These are phyloP conservation scores for Cyphomyrmex costatus DNA, from an alignment of 1,140 invertebrate species.

Conservation along the genomic window DNA sequence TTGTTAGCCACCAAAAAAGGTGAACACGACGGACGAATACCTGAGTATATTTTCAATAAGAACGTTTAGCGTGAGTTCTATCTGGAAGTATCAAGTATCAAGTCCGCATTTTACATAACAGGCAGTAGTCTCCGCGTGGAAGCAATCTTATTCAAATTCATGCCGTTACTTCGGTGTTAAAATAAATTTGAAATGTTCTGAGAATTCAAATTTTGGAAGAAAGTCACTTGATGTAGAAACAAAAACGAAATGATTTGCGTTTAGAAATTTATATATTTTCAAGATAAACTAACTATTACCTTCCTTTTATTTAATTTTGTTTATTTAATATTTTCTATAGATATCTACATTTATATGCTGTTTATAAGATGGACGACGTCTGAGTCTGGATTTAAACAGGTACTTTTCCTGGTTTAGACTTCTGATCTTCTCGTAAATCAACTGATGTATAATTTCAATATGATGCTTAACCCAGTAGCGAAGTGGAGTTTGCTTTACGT, in stretches of 20 bases:
- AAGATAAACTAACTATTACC: neutral
- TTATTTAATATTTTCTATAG: neutral
- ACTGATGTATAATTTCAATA: conserved; percentile 28
- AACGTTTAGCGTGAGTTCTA: neutral
- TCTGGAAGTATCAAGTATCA: neutral
- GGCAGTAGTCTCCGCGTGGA: neutral
- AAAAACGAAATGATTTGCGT: conserved; percentile 9
- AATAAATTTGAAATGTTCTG: neutral
- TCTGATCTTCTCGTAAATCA: conserved; percentile 8
- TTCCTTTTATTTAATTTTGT: conserved; percentile 28
- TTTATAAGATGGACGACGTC: conserved; percentile 33
- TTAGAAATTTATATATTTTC: neutral
- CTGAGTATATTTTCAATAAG: conserved; percentile 5
- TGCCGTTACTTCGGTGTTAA: neutral
- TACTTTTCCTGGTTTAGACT: conserved; percentile 52
- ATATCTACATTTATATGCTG: neutral
- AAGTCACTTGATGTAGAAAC: neutral
- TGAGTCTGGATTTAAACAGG: conserved; percentile 50
- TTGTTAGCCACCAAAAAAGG: conserved; percentile 67
- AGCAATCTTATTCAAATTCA: conserved; percentile 33
- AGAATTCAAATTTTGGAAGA: conserved; percentile 9
- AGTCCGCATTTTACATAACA: conserved; percentile 3
- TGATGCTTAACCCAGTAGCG: conserved; percentile 36
- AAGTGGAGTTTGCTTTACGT: conserved; percentile 13
- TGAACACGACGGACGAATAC: conserved; percentile 53